Base-by-base conservation (phyloP, 2,888 invertebrate genomes). In the Diarsia rubi region DNA sequence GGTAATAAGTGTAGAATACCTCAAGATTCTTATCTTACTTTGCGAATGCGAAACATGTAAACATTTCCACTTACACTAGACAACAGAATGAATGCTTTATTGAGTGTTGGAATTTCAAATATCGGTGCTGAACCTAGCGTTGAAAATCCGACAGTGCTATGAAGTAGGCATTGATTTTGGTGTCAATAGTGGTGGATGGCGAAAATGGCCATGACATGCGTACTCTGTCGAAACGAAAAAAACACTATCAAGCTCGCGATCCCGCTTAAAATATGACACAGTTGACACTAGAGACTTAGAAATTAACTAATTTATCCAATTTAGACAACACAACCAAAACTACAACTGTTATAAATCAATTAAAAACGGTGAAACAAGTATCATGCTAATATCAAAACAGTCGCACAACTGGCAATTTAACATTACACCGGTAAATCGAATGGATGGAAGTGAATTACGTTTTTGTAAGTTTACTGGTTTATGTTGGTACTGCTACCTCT, bases 401-500 rank as follows among this genome's bases (percentile, higher is more conserved):
- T 79, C 88, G 82, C 75, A 86, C 75, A 76, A 83, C 85, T 82
- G 78, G 80, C 69, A 81, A 78, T 81, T 88, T 80, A 84, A 75
- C 65, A 79, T 73, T 77, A 77, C 60, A 77, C 47, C 76, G 86
- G 83, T 84, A 88, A 88, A 82, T 85, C 86, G 81, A 82, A 81
- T 91, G 90, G 93, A 93, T 93, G 92, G 91, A 93, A 89, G 88
- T 90, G 85, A 81, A 89, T 88, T 86, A 89, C 76, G 83, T 89
- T 79, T 89, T 88, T 87, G 85, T 87, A 86, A 89, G 84, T 82
- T 79, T 75, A 79, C 74, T 78, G 74, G 63, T 68, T 44, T 47
- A 71, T 69, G 73, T 82, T 66, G 79, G 80, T 86, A 88, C 90
- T 95, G 96, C 96, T 96, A 96, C 95, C 96, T 96, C 75, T 91